A percentile compares a stretch with the other conserved stretches of the same genome.
phyloP scores from a whole-genome alignment of 2,797 vertebrate species.

The Ctenochaetus hawaiiensis region DNA sequence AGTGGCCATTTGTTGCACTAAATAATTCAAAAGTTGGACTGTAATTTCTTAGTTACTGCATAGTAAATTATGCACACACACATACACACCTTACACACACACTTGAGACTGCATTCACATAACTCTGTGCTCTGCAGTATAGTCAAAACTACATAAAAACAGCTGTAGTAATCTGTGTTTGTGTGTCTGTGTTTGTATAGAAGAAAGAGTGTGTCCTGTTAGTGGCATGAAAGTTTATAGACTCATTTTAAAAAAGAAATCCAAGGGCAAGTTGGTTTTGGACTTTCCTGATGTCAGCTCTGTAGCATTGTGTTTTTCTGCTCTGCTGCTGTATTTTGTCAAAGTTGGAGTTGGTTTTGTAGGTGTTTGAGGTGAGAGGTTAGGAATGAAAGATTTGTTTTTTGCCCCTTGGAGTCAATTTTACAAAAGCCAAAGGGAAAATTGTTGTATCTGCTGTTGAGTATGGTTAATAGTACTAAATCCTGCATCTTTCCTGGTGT shows the following conservation, averaged over 20 bases:
- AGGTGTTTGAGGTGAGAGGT: background rate
- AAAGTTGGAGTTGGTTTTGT: background rate
- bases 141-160: background rate
- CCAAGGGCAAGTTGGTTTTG: background rate
- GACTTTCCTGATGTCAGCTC: background rate
- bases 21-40: no score
- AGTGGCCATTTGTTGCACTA: no score
- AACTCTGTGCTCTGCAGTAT: background rate
- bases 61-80: background rate
- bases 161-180: conserved; percentile 10
- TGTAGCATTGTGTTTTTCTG: conserved; percentile 1
- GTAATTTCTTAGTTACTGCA: no score
- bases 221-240: conserved; percentile 38
- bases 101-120: conserved; percentile 6
- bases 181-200: background rate
- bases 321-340: background rate
- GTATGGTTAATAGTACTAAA: background rate
- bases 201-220: background rate
- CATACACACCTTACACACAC: background rate
- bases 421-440: background rate
- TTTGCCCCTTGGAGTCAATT: background rate
- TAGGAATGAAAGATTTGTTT: no score
- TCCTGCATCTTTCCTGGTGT: background rate
- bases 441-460: background rate
- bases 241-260: conserved; percentile 18